phyloP scores from a whole-genome alignment of 2,797 vertebrate species.

The Leptoclinus maculatus region DNA sequence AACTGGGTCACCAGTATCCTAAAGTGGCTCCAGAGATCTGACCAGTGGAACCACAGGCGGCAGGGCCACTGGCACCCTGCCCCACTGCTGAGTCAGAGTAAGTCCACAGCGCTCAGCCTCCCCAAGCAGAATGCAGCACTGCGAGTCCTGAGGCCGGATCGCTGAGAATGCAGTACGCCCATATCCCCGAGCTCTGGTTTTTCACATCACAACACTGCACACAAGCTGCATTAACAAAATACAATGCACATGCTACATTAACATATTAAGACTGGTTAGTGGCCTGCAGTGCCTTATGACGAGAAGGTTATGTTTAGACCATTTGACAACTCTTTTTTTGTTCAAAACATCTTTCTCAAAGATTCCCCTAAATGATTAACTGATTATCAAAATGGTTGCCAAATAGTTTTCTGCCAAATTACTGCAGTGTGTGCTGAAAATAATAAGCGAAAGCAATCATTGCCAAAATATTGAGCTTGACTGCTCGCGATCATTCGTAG shows the following conservation, averaged over 20 bases:
- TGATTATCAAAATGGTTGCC: background rate
- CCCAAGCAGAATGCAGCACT: slow-evolving; percentile 73
- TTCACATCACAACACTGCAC: slow-evolving; percentile 61
- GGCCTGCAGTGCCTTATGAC: slow-evolving; percentile 6
- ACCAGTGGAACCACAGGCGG: slow-evolving; percentile 66
- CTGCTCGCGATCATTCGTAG: background rate
- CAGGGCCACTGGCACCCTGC: slow-evolving; percentile 74
- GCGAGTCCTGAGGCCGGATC: slow-evolving; percentile 61
- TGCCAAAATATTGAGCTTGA: background rate
- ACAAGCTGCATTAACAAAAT: slow-evolving; percentile 60
- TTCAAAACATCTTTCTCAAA: background rate
- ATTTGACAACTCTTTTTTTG: background rate
- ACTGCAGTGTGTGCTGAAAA: background rate
- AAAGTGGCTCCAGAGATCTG: slow-evolving; percentile 57
- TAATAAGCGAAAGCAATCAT: background rate
- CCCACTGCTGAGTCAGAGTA: slow-evolving; percentile 81
- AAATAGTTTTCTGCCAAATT: background rate
- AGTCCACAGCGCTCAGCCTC: slow-evolving; percentile 61
- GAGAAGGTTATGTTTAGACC: slow-evolving; percentile 11
- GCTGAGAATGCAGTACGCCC: slow-evolving; percentile 74
- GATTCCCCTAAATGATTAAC: background rate
- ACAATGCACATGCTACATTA: slow-evolving; percentile 47
- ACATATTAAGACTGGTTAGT: slow-evolving; percentile 37
- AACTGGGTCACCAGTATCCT: slow-evolving; percentile 73
- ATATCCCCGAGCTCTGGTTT: slow-evolving; percentile 65